Base-by-base conservation (phyloP, 2,113 vertebrate genomes). In the Periophthalmus modestus region DNA sequence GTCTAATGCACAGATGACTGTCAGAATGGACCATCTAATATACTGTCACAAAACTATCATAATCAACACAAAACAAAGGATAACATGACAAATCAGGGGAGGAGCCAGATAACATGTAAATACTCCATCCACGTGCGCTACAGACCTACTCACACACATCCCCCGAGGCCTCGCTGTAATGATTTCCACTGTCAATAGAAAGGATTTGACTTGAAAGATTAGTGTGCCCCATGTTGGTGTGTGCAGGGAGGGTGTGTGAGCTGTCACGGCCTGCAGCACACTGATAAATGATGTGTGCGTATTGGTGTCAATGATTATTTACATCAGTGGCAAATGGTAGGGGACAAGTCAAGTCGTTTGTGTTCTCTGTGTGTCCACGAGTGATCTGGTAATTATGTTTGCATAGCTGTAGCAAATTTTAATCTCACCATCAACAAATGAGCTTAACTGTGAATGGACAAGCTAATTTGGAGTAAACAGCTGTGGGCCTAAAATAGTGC, bases 241-340 rank as follows among this genome's bases (percentile, higher is more conserved):
- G 74, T 19, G 68, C n/a, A 57, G 43, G 52, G 70, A 23, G 54
- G 21, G 66, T 43, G 33, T 70, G 73, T 58, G 68, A 75, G 82
- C 81, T 69, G 69, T 80, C 70, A 36, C 57, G 66, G 83, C 81
- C 81, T 72, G 18, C 50, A 81, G 84, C 75, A 46, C 73, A 72
- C 84, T 85, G 68, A 90, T 89, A 80, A 90, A 90, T 89, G 83
- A 88, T 89, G 71, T 80, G 85, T 77, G 73, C 77, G 78, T 68
- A 36, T 46, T 61, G 80, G 77, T 82, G 80, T 88, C 84, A 85
- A 73, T 87, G 75, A 79, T 76, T 87, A 81, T 86, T 85, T 87
- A 70, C 74, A 80, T 90, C 84, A 80, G 57, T 55, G 73, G 47
- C 47, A 69, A 54, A 50, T 67, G 68, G 39, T 71, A 52, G 66